Evolutionary conservation across 2,113 vertebrate species (phyloP).

Genomic region (Coreoperca whiteheadi): DNA sequence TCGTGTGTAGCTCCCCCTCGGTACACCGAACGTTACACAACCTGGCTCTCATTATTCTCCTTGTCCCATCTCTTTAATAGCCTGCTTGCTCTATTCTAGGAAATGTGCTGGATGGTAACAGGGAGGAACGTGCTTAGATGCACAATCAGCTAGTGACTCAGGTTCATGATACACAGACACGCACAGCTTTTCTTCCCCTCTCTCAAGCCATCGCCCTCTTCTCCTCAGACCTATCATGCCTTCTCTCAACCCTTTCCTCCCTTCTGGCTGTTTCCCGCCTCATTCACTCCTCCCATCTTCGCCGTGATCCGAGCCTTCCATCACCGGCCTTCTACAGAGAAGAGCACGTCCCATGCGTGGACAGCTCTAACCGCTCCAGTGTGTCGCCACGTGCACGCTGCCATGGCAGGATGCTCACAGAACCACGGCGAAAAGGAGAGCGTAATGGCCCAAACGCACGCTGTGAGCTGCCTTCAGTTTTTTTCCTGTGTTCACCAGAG

Average conservation of each 20-base stretch:
- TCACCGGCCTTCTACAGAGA: not conserved
- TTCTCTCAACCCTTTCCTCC: slow-evolving; percentile 1
- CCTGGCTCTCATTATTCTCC: slow-evolving; percentile 24
- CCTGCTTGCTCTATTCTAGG: slow-evolving; percentile 46
- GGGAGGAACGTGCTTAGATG: slow-evolving; percentile 48
- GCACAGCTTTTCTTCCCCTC: not conserved
- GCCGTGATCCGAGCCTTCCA: not conserved
- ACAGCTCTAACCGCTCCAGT: not conserved
- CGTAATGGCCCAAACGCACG: slow-evolving; percentile 1
- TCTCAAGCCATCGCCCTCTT: not conserved
- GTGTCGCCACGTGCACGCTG: not conserved
- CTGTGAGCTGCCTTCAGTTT: slow-evolving; percentile 30
- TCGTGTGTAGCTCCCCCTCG: not conserved
- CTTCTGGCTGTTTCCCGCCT: not conserved
- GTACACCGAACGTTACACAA: slow-evolving; percentile 29
- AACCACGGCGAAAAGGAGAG: not conserved
- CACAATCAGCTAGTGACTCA: slow-evolving; percentile 53
- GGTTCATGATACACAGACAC: slow-evolving; percentile 16
- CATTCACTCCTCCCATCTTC: not conserved
- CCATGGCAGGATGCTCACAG: slow-evolving; percentile 1
- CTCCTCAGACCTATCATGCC: slow-evolving; percentile 11
- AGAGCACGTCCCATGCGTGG: not conserved
- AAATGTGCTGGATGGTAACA: slow-evolving; percentile 47
- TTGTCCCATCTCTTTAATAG: slow-evolving; percentile 53
- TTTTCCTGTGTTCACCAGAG: slow-evolving; percentile 13